Percentiles rank a stretch among this genome's conserved stretches.
Conservation (phyloP, 2,113 vertebrate genomes). For the Dasypus novemcinctus region DNA sequence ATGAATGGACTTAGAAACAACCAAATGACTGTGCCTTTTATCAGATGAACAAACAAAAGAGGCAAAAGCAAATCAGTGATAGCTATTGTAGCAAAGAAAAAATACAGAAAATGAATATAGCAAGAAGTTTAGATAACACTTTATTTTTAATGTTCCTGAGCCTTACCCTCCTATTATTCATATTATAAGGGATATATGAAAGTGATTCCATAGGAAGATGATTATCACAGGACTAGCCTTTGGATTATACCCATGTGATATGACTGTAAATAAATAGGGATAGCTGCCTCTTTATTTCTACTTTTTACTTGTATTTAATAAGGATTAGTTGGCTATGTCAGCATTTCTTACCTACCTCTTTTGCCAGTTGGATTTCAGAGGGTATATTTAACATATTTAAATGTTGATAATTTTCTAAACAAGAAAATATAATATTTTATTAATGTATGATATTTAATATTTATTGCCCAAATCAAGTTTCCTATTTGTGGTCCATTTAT, state of each 20-base stretch:
- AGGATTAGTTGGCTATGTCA: not conserved
- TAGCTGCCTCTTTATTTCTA: not conserved
- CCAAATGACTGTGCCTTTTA: slow-evolving; percentile 58
- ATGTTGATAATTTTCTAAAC: not conserved
- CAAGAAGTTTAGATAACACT: slow-evolving; percentile 58
- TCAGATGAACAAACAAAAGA: slow-evolving; percentile 69
- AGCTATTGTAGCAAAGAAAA: slow-evolving; percentile 74
- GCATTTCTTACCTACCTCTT: slow-evolving; percentile 17
- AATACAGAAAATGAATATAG: slow-evolving; percentile 49
- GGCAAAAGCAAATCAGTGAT: slow-evolving; percentile 74
- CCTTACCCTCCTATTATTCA: not conserved
- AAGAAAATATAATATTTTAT: not conserved
- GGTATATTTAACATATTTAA: not conserved
- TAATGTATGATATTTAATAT: not conserved
- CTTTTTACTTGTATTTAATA: not conserved
- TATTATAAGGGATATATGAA: not conserved
- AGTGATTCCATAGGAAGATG: slow-evolving; percentile 29
- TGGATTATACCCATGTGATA: not conserved
- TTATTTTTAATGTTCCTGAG: not conserved
- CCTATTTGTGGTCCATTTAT: not conserved
- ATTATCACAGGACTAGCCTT: not conserved
- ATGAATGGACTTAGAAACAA: slow-evolving; percentile 52
- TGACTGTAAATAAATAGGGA: not conserved
- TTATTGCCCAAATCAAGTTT: not conserved
- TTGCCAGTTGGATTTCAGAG: not conserved